Base-by-base conservation (phyloP, 1,140 invertebrate genomes). In the Drosophila sulfurigaster region DNA sequence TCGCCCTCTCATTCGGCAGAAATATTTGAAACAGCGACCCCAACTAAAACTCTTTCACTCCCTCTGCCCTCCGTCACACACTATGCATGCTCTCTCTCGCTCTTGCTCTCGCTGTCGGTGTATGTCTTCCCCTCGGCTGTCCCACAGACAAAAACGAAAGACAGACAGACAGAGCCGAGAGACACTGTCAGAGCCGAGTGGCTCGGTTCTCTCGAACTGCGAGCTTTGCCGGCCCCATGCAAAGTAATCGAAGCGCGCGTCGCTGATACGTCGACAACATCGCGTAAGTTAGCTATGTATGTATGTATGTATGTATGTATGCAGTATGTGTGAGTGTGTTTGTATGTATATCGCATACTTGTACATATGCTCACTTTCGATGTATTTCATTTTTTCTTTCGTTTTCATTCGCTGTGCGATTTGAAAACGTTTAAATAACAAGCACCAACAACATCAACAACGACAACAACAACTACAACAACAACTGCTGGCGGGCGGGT, bases 311-410 rank as follows among this genome's bases (percentile, higher is more conserved):
- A 48, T 38, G 30, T 30, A 63, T 35, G 32, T 35, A n/a, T 35
- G 8, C 32, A 13, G 30, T 30, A 56, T 35, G 32, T 35, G 11
- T 35, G 13, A 35, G 28, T 32, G 5, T 48, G 35, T 10, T 2
- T 38, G 57, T 46, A 16, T 46, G 51, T 30, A 38, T 52, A 54
- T 30, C 41, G 41, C 41, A 68, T 25, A 48, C n/a, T 25, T 35
- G 48, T 51, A 63, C 66, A 81, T 89, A 83, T 89, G 86, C 81
- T 89, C 78, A 89, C 85, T 89, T 89, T 90, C 85, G 86, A 89
- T 89, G 85, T 89, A 88, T 89, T 81, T 89, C 86, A 89, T 89
- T 89, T 88, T 89, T 89, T 89, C 85, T 89, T 89, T 89, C 85
- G 86, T 90, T 89, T 89, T 89, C 85, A 89, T 89, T 89, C 85